These are phyloP conservation scores for Zosterops japonicus DNA, from an alignment of 2,113 vertebrate genomes.

Conservation along the genomic window DNA sequence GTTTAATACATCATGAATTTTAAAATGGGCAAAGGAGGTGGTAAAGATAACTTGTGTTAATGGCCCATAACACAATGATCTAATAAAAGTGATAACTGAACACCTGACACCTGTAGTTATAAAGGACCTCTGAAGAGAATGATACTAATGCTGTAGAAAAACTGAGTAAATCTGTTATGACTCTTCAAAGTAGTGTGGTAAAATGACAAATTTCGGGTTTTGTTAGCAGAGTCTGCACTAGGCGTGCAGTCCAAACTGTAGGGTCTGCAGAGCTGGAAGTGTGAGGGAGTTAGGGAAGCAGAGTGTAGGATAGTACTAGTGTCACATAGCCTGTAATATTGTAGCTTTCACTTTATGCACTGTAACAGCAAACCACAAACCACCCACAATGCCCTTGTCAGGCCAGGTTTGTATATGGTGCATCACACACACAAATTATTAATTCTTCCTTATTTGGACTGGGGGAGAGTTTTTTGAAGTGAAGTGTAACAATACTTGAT, in stretches of 20 bases:
- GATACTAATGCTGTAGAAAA: neutral
- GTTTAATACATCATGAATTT: neutral
- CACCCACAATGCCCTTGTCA: neutral
- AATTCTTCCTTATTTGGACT: neutral
- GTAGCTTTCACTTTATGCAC: neutral
- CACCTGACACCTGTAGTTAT: neutral
- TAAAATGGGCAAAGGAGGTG: neutral
- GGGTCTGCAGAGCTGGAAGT: neutral
- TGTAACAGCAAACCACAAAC: neutral
- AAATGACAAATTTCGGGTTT: neutral
- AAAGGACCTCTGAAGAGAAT: neutral
- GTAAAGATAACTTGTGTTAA: neutral
- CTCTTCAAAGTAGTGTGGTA: neutral
- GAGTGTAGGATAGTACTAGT: no score
- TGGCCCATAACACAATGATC: neutral
- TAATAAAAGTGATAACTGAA: neutral
- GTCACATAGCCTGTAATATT: accelerated
- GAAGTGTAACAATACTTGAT: no score
- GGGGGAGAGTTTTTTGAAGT: neutral
- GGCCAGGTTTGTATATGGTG: no score
- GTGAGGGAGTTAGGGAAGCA: neutral
- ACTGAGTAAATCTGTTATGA: neutral
- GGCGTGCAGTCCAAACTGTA: neutral
- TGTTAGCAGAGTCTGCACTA: neutral
- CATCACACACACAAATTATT: neutral